Evolutionary conservation across 2,888 invertebrate genomes (phyloP).

Genomic region (Polyommatus icarus): DNA sequence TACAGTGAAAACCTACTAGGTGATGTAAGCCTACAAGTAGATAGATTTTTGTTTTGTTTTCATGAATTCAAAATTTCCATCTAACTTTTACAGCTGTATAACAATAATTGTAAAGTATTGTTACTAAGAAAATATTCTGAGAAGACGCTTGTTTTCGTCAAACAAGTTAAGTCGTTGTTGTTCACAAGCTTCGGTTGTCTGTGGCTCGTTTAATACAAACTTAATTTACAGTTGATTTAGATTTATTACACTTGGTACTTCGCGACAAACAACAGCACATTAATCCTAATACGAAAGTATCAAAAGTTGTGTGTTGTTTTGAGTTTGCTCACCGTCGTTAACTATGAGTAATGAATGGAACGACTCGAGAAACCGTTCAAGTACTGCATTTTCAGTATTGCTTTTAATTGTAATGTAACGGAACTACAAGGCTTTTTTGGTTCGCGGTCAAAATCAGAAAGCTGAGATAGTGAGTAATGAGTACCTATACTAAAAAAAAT

Average conservation of each 20-base stretch:
- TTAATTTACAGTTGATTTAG: slow-evolving; percentile 33
- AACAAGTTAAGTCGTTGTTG: slow-evolving; percentile 16
- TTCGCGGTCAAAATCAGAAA: too few relatives aligned
- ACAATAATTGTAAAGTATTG: background rate
- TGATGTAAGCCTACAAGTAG: background rate
- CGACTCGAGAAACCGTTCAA: background rate
- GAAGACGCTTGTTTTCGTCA: background rate
- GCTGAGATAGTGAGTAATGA: too few relatives aligned
- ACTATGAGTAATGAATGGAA: slow-evolving; percentile 43
- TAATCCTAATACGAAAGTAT: slow-evolving; percentile 35
- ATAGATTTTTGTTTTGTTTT: background rate
- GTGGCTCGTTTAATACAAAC: slow-evolving; percentile 31
- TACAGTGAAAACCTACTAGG: too few relatives aligned
- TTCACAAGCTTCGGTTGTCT: slow-evolving; percentile 26
- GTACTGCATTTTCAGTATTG: background rate
- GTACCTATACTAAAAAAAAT: too few relatives aligned
- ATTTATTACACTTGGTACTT: slow-evolving; percentile 34
- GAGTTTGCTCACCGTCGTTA: slow-evolving; percentile 44
- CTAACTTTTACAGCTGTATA: background rate
- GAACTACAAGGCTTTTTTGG: too few relatives aligned
- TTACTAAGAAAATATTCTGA: background rate
- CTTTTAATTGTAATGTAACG: background rate
- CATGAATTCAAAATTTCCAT: background rate
- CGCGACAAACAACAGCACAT: slow-evolving; percentile 31
- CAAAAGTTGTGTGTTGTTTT: slow-evolving; percentile 41